Evolutionary conservation across 1,140 invertebrate species (phyloP), one percentile per base, ranked within the genome.

Genomic region (Drosophila obscura): DNA sequence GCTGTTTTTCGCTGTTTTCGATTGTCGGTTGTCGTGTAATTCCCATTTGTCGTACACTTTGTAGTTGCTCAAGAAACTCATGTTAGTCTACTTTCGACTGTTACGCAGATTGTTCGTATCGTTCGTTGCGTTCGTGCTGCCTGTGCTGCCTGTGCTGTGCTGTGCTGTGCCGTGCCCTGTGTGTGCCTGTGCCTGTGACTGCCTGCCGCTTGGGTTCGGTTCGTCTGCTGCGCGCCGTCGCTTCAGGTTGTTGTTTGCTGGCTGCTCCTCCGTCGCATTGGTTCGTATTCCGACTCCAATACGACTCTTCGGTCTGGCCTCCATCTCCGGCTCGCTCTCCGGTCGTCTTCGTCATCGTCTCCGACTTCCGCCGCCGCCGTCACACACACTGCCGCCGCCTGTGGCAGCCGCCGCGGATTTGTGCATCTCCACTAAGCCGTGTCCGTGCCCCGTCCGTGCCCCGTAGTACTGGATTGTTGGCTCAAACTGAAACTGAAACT

Each of bases 11-110:
- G 83, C 79, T 87, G 83, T 87, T 87, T 88, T 87, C 83, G 83
- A 87, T 87, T 87, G 83, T 87, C 83, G 83, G 83, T 90, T 90
- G 88, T 90, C 88, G 88, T 91, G 90, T 91, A 91, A 91, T 91
- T 91, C 90, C 90, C 90, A 91, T 91, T 91, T 91, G 90, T 91
- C 87, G 90, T 91, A 91, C 90, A 90, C 87, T 91, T 91, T 91
- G 90, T 91, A 91, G 80, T 91, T 91, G 90, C 90, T 90, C 90
- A 91, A 91, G 83, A 90, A 91, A 91, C 83, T 91, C 88, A 89
- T 91, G 90, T 91, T 91, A 91, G 90, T 91, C 90, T 91, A 91
- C 90, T 91, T 91, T 91, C 91, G 90, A 90, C 90, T 91, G 90
- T 91, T 91, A 90, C 88, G 90, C 90, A 90, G 90, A 89, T 91